A percentile compares a stretch with the other conserved stretches of the same genome.
phyloP scores from a whole-genome alignment of 2,888 invertebrate genomes.

The Melanotus villosus region DNA sequence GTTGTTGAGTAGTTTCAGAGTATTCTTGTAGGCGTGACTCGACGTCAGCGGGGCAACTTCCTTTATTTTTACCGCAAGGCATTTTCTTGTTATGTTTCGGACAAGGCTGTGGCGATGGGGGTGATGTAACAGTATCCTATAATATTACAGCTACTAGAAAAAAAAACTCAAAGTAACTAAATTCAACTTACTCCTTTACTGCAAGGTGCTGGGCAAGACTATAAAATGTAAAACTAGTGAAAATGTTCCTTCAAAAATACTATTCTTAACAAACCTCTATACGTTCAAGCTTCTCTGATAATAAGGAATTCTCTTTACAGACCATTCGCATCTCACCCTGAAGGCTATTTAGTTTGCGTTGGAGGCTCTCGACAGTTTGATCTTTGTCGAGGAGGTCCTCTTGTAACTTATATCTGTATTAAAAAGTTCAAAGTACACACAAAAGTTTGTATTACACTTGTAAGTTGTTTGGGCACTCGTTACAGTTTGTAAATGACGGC shows the following conservation, averaged over 20 bases:
- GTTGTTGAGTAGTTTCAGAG: conserved; percentile 66
- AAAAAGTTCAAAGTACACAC: not conserved
- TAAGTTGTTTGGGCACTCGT: not conserved
- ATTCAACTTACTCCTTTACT: conserved; percentile 38
- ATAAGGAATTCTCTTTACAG: conserved; percentile 73
- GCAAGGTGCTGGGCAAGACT: conserved; percentile 26
- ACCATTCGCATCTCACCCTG: conserved; percentile 77
- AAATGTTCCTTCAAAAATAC: not conserved
- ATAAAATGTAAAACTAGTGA: not conserved
- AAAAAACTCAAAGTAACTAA: not conserved
- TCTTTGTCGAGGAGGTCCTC: conserved; percentile 77
- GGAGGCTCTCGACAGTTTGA: conserved; percentile 74
- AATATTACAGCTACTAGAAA: not conserved
- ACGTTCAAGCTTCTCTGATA: conserved; percentile 70
- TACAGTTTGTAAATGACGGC: conserved; percentile 14
- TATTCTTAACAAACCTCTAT: conserved; percentile 28
- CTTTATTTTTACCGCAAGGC: conserved; percentile 63
- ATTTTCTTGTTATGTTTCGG: conserved; percentile 48
- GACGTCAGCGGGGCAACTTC: conserved; percentile 68
- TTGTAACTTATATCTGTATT: conserved; percentile 74
- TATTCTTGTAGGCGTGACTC: conserved; percentile 66
- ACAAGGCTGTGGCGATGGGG: not conserved
- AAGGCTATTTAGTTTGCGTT: conserved; percentile 74
- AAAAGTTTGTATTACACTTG: not conserved
- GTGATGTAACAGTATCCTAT: not conserved